Percentiles rank a stretch among this genome's conserved stretches.
Conservation (phyloP, 2,888 invertebrate species). For the Ernsta delagoae region DNA sequence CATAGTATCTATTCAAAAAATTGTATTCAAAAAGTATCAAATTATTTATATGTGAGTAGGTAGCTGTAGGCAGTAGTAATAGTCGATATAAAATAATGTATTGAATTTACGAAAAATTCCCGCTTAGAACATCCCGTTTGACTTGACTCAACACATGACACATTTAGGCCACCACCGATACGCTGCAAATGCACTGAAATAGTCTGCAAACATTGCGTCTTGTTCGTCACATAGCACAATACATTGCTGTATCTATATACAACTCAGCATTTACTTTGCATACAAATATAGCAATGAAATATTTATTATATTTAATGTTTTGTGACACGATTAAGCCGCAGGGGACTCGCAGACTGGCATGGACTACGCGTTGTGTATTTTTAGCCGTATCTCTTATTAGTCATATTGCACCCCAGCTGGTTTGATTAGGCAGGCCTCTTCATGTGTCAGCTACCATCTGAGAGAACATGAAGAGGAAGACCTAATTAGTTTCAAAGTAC, state of each 20-base stretch:
- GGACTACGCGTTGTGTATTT: constrained; percentile 71
- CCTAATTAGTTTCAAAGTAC: constrained; percentile 18
- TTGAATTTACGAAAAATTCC: constrained; percentile 48
- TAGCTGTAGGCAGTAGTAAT: no score
- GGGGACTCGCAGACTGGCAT: constrained; percentile 43
- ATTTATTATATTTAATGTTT: constrained; percentile 24
- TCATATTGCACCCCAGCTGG: constrained; percentile 57
- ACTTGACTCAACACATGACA: constrained; percentile 65
- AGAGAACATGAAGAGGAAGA: constrained; percentile 19
- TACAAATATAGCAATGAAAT: constrained; percentile 8
- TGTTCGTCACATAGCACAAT: constrained; percentile 17
- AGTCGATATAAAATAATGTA: background rate
- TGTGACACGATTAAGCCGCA: constrained; percentile 24
- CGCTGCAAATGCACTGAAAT: constrained; percentile 43
- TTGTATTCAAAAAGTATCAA: no score
- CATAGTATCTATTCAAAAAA: no score
- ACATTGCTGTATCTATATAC: constrained; percentile 36
- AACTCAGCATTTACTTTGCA: background rate
- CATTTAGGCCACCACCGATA: constrained; percentile 68
- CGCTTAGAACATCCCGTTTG: constrained; percentile 56
- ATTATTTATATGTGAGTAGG: no score
- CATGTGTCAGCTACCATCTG: constrained; percentile 39
- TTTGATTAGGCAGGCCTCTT: constrained; percentile 42
- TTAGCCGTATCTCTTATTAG: constrained; percentile 67
- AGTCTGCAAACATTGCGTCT: constrained; percentile 17